Percentiles rank a stretch among this genome's conserved stretches.
Evolutionary conservation across 2,113 vertebrate species (phyloP).

Genomic region (Phrynocephalus versicolor): DNA sequence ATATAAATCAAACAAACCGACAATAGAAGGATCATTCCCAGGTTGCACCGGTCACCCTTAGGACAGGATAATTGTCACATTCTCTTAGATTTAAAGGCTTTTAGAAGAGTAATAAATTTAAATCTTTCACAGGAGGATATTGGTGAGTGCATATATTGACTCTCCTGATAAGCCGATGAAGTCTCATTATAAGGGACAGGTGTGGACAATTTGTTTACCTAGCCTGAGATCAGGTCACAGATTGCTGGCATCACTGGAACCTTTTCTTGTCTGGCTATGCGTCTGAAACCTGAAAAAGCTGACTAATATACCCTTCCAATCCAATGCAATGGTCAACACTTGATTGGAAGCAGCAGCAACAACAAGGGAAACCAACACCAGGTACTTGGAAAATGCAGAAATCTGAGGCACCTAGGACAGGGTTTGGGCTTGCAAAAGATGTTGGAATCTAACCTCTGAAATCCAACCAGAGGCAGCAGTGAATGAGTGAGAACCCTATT

Average conservation of each 20-base stretch:
- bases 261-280: background rate
- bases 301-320: background rate
- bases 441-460: no score
- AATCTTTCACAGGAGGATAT: background rate
- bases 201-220: no score
- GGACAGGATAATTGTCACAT: constrained; percentile 12
- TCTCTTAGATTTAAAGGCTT: constrained; percentile 49
- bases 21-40: constrained; percentile 51
- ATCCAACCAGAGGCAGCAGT: no score
- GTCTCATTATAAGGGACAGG: background rate
- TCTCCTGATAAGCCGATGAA: background rate
- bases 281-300: background rate
- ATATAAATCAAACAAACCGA: no score
- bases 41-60: constrained; percentile 33
- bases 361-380: background rate
- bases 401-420: background rate
- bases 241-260: background rate
- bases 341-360: background rate
- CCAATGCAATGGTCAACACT: background rate
- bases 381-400: background rate
- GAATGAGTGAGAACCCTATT: no score
- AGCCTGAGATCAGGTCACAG: background rate
- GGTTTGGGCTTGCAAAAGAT: no score
- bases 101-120: background rate
- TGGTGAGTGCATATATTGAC: background rate